Evolutionary conservation across 2,113 vertebrate species (phyloP), one percentile per base, ranked within the genome.

Genomic region (Notarius quadriscutis): DNA sequence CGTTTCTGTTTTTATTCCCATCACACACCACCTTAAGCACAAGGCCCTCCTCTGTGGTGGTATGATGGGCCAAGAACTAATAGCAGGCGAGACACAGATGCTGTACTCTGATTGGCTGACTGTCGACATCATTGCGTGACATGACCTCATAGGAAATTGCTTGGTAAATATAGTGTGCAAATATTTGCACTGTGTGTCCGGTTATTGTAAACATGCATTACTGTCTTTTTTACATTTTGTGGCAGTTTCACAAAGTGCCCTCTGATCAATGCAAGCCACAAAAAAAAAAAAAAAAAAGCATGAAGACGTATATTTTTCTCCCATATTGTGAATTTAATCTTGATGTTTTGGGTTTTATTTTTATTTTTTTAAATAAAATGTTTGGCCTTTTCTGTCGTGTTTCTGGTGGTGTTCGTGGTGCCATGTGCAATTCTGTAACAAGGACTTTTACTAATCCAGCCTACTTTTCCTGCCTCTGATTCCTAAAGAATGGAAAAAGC

Each of bases 381-480:
- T 30, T 27, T 15, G 14, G 5, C 0, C 30, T 60, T 81, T 80
- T 22, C 15, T 60, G 15, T 34, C 27, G 18, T 60, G 27, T 20
- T 81, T 55, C 41, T 12, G 53, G n/a, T 58, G 78, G 27, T 41
- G 58, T 41, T 62, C 1, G 1, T 48, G n/a, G 55, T 80, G 18
- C 53, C 14, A 4, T 58, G 78, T 60, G 79, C 9, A 25, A 62
- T 62, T 48, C 57, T 62, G 20, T 30, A 81, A 48, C 30, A 41
- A 81, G 30, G 27, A 25, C 51, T 48, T 81, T 62, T 62, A 81
- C 79, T 81, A 81, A 81, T 62, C 22, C 78, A 50, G 6, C 15
- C 30, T 69, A 7, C 11, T 27, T 79, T 57, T 18, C 75, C 51
- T 79, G 48, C 14, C 51, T 48, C 57, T 41, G 18, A 48, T 60